Evolutionary conservation across 1,140 invertebrate genomes (phyloP).

Genomic region (Microvelia longipes): DNA sequence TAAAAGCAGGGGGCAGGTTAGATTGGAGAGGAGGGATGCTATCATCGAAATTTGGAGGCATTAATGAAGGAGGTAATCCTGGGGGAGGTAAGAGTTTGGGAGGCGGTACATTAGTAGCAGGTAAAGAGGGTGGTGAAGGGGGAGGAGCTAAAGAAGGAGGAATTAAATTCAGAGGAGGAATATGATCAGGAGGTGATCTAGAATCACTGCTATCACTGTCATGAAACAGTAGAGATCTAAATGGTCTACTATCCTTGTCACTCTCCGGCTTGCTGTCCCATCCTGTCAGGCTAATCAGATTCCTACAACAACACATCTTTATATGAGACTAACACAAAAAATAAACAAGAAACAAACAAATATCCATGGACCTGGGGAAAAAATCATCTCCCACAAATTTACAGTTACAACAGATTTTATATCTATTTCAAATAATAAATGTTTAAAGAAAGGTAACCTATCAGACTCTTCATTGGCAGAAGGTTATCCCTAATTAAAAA

Average conservation of each 20-base stretch:
- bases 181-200: not conserved
- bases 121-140: not conserved
- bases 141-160: not conserved
- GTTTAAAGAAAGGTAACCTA: no score
- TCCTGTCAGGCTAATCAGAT: conserved; percentile 65
- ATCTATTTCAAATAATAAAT: no score
- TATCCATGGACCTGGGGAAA: no score
- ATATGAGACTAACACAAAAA: no score
- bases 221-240: not conserved
- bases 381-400: no score
- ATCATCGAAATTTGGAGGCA: not conserved
- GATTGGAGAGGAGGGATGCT: not conserved
- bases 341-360: no score
- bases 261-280: conserved; percentile 33
- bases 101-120: not conserved
- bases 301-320: conserved; percentile 33
- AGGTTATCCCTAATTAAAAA: no score
- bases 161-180: not conserved
- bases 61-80: not conserved
- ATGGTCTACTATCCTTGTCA: not conserved
- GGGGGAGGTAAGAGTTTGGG: not conserved
- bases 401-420: no score
- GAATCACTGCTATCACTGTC: not conserved
- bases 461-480: no score
- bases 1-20: not conserved